Evolutionary conservation across 2,113 vertebrate species (phyloP).

Genomic region (Pseudopipra pipra): DNA sequence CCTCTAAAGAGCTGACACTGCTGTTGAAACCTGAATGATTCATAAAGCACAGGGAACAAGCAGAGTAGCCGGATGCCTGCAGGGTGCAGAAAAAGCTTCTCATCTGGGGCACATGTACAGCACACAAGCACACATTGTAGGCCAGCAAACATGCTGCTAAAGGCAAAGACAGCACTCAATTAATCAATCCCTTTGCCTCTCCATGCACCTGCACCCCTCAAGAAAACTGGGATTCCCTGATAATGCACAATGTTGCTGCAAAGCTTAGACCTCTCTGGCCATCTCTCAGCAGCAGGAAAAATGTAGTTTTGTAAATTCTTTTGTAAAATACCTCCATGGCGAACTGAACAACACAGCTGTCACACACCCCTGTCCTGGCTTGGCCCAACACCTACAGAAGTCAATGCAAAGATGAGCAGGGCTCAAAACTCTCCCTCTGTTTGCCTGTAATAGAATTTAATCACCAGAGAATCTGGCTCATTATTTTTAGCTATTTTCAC

Average conservation of each 20-base stretch:
- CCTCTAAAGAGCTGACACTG: background rate
- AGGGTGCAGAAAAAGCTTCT: background rate
- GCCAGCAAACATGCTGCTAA: background rate
- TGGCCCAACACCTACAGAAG: background rate
- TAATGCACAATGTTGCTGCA: background rate
- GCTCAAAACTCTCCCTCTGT: background rate
- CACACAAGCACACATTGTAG: rapidly evolving
- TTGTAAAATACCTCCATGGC: background rate
- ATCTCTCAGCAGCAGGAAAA: background rate
- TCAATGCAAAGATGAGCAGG: background rate
- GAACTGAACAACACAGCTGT: background rate
- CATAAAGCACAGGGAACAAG: background rate
- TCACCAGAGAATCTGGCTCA: background rate
- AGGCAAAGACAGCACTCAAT: background rate
- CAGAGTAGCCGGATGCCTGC: background rate
- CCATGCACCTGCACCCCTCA: background rate
- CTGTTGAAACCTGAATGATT: background rate
- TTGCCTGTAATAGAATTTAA: background rate
- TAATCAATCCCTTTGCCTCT: background rate
- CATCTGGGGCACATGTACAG: background rate
- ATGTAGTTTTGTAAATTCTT: background rate
- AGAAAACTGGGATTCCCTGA: background rate
- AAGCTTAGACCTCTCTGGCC: background rate
- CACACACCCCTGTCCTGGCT: background rate
- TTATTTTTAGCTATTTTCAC: background rate